Conservation (phyloP, 64 coral and sea anemone genomes). For the Astreopora myriophthalma region DNA sequence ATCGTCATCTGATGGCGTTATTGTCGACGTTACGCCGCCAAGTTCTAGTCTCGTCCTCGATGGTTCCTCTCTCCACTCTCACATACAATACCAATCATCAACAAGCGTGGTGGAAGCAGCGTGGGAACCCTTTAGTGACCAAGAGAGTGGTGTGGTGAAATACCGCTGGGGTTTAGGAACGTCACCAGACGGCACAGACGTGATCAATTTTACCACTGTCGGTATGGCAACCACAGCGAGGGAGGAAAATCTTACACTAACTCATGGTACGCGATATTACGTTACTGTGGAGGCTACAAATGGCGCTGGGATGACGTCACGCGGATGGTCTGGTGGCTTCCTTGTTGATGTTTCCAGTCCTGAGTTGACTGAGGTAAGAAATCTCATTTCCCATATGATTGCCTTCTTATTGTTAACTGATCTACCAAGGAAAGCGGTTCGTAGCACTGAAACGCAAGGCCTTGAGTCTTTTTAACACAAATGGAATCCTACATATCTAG, state of each 20-base stretch:
- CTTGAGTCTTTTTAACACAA: no score
- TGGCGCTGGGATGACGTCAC: slow-evolving; percentile 80
- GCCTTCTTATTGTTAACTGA: no score
- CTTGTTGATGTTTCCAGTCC: slow-evolving; percentile 80
- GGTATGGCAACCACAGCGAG: slow-evolving; percentile 48
- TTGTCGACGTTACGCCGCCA: slow-evolving; percentile 81
- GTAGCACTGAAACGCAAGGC: no score
- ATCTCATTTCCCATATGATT: background rate
- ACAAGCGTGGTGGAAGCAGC: slow-evolving; percentile 33
- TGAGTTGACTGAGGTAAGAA: slow-evolving; percentile 71
- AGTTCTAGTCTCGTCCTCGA: slow-evolving; percentile 56
- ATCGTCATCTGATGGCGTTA: slow-evolving; percentile 78
- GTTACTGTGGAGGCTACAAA: slow-evolving; percentile 86
- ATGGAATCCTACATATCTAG: no score
- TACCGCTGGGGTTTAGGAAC: slow-evolving; percentile 88
- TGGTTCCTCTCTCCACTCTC: slow-evolving; percentile 27
- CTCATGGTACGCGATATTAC: slow-evolving; percentile 70
- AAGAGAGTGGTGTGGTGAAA: slow-evolving; percentile 79
- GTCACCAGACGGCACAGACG: slow-evolving; percentile 65
- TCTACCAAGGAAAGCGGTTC: background rate
- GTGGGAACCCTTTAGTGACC: slow-evolving; percentile 75
- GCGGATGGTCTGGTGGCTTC: slow-evolving; percentile 84
- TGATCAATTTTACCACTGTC: slow-evolving; percentile 64
- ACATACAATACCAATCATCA: slow-evolving; percentile 64
- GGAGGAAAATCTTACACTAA: slow-evolving; percentile 67